Conservation (phyloP, 2,888 invertebrate genomes). For the Lobophora halterata region DNA sequence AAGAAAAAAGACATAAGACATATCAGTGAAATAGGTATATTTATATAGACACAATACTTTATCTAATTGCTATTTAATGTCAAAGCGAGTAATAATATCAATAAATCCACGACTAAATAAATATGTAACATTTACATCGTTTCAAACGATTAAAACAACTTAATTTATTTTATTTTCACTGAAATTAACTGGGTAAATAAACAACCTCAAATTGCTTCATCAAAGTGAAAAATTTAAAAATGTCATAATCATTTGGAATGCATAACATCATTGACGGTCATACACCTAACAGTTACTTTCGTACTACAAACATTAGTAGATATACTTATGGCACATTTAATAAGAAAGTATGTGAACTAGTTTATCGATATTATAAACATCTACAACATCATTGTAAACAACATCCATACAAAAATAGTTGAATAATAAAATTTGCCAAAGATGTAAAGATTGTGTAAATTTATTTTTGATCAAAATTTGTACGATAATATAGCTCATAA, state of each 20-base stretch:
- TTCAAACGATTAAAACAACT: conserved; percentile 46
- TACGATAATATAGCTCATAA: not conserved
- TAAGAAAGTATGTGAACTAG: conserved; percentile 24
- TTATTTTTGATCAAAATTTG: conserved; percentile 6
- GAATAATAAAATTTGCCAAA: conserved; percentile 32
- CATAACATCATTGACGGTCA: conserved; percentile 30
- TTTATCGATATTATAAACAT: conserved; percentile 32
- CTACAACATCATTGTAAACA: conserved; percentile 31
- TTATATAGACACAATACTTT: too few species aligned
- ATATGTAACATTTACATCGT: conserved; percentile 41
- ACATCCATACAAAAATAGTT: conserved; percentile 66
- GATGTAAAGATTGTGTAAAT: conserved; percentile 6
- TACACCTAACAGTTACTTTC: conserved; percentile 27
- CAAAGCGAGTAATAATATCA: conserved; percentile 13
- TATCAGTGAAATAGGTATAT: too few species aligned
- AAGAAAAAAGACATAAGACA: too few species aligned
- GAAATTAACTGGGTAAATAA: conserved; percentile 1
- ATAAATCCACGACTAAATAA: conserved; percentile 14
- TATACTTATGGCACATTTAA: conserved; percentile 52
- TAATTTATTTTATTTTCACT: conserved; percentile 9
- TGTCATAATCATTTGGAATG: conserved; percentile 52
- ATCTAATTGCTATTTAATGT: too few species aligned
- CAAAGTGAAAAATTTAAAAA: conserved; percentile 19
- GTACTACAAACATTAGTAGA: too few species aligned
- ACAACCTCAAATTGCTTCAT: conserved; percentile 15